phyloP scores from a whole-genome alignment of 2,888 invertebrate genomes.

The Cheilosia vernalis region DNA sequence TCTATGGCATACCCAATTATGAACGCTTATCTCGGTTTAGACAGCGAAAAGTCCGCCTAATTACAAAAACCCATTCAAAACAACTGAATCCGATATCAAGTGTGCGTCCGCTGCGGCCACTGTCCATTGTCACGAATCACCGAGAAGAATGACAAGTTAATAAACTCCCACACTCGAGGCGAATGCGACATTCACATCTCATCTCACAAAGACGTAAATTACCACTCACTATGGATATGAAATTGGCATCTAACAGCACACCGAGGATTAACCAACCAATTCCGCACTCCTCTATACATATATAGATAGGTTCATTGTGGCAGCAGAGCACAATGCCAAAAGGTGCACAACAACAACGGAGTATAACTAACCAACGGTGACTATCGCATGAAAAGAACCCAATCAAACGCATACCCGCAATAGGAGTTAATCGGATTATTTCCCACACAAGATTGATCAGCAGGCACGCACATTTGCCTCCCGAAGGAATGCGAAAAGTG shows the following conservation, averaged over 20 bases:
- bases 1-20: neutral
- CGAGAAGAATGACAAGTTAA: constrained; percentile 70
- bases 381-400: constrained; percentile 67
- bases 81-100: constrained; percentile 3
- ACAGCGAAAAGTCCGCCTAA: neutral
- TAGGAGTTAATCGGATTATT: constrained; percentile 75
- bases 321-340: constrained; percentile 58
- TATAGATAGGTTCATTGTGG: constrained; percentile 8
- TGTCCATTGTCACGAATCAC: constrained; percentile 9
- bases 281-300: neutral
- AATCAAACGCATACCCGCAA: constrained; percentile 75
- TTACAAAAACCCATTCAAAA: constrained; percentile 22
- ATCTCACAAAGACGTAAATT: constrained; percentile 74
- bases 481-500: constrained; percentile 72
- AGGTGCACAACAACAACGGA: constrained; percentile 43
- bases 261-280: constrained; percentile 62
- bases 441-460: constrained; percentile 76
- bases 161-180: constrained; percentile 66
- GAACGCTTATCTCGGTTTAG: constrained; percentile 3
- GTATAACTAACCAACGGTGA: constrained; percentile 33
- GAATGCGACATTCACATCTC: constrained; percentile 48
- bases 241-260: constrained; percentile 72
- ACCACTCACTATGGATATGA: constrained; percentile 73
- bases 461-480: constrained; percentile 75
- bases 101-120: constrained; percentile 31